Percentiles rank a stretch among this genome's conserved stretches.
These are phyloP conservation scores for Aricia artaxerxes DNA, from an alignment of 2,888 invertebrate genomes.

Conservation along the genomic window DNA sequence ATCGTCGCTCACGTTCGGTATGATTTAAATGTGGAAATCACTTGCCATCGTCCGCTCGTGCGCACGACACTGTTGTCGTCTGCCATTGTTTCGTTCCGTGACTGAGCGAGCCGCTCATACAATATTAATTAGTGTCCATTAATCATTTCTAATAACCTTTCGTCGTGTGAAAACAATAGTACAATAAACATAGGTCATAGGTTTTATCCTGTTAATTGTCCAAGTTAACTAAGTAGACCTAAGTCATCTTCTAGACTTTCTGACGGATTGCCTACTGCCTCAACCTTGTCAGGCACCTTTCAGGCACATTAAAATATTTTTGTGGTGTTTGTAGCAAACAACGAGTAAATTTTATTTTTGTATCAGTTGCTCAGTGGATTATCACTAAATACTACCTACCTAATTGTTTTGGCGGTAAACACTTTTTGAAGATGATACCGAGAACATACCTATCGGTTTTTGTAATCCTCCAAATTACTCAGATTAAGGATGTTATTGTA, in stretches of 20 bases:
- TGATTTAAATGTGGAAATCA: conserved; percentile 28
- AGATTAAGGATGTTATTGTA: conserved; percentile 11
- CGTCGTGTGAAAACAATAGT: not conserved
- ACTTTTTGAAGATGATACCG: not conserved
- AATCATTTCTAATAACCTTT: conserved; percentile 1
- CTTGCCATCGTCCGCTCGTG: conserved; percentile 17
- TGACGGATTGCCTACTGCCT: not conserved
- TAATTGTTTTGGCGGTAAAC: not conserved
- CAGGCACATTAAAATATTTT: not conserved
- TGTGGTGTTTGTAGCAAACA: not conserved
- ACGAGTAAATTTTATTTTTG: not conserved
- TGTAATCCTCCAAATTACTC: not conserved
- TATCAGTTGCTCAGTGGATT: not conserved
- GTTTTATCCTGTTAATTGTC: not conserved
- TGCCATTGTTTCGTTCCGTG: conserved; percentile 26
- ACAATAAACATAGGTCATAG: not conserved
- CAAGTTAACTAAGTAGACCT: not conserved
- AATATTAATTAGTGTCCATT: conserved; percentile 27
- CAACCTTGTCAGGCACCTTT: too few species aligned
- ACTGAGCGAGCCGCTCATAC: conserved; percentile 13
- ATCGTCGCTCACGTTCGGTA: conserved; percentile 16
- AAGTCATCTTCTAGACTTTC: not conserved
- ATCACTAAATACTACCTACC: not conserved
- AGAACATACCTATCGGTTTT: not conserved
- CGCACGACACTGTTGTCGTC: conserved; percentile 27